Conservation (phyloP, 2,113 vertebrate species). For the Litocranius walleri region DNA sequence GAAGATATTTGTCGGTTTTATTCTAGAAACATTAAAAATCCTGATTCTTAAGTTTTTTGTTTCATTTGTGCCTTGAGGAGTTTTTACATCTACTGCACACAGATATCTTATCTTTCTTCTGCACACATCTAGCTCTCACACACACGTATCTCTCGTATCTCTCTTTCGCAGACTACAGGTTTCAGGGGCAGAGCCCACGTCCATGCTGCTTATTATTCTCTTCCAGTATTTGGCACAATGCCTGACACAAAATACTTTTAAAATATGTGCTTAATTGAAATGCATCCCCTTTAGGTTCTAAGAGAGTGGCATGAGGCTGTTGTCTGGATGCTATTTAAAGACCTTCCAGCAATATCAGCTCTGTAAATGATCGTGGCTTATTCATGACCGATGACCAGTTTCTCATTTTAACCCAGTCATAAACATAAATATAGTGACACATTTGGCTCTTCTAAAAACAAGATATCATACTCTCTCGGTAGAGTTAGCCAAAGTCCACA, state of each 20-base stretch:
- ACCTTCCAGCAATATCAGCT: not conserved
- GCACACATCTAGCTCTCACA: not conserved
- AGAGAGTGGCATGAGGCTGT: slow-evolving; percentile 23
- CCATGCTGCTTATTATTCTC: not conserved
- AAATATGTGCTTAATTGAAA: slow-evolving; percentile 46
- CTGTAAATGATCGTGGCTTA: not conserved
- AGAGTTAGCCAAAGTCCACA: slow-evolving; percentile 9
- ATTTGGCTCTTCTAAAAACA: slow-evolving; percentile 57
- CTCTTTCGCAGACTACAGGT: not conserved
- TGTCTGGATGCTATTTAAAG: slow-evolving; percentile 53
- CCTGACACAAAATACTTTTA: not conserved
- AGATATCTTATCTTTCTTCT: not conserved
- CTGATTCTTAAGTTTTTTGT: not conserved
- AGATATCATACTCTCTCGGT: slow-evolving; percentile 45
- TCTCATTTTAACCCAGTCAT: slow-evolving; percentile 41
- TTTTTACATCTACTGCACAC: not conserved
- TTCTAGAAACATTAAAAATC: slow-evolving; percentile 20
- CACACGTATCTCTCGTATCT: not conserved
- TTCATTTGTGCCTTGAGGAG: not conserved
- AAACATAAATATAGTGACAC: slow-evolving; percentile 52
- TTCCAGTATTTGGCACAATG: not conserved
- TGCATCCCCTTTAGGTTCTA: slow-evolving; percentile 23
- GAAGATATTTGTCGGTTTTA: not conserved
- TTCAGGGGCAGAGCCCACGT: not conserved
- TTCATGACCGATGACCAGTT: not conserved